Conservation (phyloP, 92 coral and sea anemone genomes). For the Zoanthus sansibaricus region DNA sequence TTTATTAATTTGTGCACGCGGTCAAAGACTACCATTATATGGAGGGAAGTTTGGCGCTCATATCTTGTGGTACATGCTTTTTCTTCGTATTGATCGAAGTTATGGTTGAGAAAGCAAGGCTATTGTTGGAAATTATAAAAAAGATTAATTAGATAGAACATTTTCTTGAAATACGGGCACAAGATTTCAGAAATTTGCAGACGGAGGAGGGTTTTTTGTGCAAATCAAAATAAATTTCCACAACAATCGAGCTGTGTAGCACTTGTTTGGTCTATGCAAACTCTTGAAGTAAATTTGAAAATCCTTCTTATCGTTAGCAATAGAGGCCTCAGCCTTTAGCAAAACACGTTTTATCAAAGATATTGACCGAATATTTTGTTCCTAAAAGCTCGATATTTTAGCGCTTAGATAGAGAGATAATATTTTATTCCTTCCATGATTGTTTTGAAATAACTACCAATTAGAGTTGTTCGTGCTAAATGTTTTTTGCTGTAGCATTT, state of each 20-base stretch:
- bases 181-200: not conserved
- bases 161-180: not conserved
- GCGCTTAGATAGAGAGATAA: not conserved
- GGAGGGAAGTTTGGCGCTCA: conserved; percentile 45
- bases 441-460: not conserved
- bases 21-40: conserved; percentile 27
- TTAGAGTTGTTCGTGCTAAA: not conserved
- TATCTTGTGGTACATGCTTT: conserved; percentile 33
- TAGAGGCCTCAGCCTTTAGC: not conserved
- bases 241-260: conserved; percentile 9
- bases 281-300: conserved; percentile 2
- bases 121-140: not conserved
- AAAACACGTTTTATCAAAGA: not conserved
- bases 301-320: not conserved
- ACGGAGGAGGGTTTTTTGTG: not conserved
- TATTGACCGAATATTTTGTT: not conserved
- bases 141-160: not conserved
- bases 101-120: not conserved
- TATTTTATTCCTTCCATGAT: not conserved
- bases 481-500: not conserved
- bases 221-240: conserved; percentile 15
- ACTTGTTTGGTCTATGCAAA: conserved; percentile 21
- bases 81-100: conserved; percentile 11
- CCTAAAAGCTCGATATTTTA: not conserved
- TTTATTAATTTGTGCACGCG: conserved; percentile 55